Evolutionary conservation across 2,113 vertebrate genomes (phyloP).

Genomic region (Sapayoa aenigma): DNA sequence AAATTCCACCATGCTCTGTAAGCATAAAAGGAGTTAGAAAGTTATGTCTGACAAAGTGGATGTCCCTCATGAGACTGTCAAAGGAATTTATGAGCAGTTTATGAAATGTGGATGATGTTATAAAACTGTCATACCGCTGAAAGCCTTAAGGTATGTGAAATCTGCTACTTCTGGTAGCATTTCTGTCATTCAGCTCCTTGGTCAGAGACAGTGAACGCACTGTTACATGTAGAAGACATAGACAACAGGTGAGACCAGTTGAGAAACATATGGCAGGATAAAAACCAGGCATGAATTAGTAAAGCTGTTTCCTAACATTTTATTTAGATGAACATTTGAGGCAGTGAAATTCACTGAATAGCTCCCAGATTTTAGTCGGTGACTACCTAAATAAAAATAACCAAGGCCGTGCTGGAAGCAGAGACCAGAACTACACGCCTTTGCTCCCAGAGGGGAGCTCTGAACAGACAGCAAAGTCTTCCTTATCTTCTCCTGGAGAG

Average conservation of each 20-base stretch:
- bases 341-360: neutral
- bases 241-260: neutral
- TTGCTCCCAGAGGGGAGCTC: neutral
- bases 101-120: neutral
- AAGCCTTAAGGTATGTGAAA: neutral
- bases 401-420: neutral
- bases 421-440: neutral
- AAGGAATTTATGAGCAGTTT: neutral
- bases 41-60: neutral
- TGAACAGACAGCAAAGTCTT: neutral
- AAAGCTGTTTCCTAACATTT: neutral
- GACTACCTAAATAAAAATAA: neutral
- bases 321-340: neutral
- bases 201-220: neutral
- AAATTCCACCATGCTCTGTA: neutral
- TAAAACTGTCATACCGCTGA: neutral
- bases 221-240: neutral
- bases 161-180: neutral
- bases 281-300: neutral
- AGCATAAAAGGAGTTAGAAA: neutral
- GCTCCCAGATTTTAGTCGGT: neutral
- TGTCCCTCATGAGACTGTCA: neutral
- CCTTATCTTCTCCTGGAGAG: constrained; percentile 7
- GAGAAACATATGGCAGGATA: neutral
- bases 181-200: neutral